Evolutionary conservation across 1,140 invertebrate genomes (phyloP), one percentile per base, ranked within the genome.

Genomic region (Mesaphorura yosii): DNA sequence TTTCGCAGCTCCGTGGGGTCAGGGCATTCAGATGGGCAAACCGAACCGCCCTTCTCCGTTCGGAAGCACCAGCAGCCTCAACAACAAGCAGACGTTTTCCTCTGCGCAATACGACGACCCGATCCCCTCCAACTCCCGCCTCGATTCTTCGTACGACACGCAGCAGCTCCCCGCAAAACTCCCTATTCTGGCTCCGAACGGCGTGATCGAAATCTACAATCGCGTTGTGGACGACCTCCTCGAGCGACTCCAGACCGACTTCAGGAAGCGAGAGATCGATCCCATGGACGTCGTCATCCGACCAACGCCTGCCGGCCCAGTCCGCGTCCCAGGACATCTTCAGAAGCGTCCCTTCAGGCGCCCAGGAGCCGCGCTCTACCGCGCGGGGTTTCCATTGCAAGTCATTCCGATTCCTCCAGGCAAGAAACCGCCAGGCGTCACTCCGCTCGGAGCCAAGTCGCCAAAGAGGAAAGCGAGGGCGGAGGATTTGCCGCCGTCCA

Each of bases 131-230:
- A 31, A 53, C 5, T 41, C 55, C 27, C 34, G 49, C 26, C 34
- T 46, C 15, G 59, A 61, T 20, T 34, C 29, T 20, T 31, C 51
- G 7, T 63, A 59, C 25, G 57, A 59, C 22, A 28, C 57, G n/a
- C 57, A 59, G 48, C 37, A 42, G 14, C 29, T 63, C 15, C 61
- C 61, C 1, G 40, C 61, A 10, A 63, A 58, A 44, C 39, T 63
- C 15, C 61, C 61, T 22, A 59, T 63, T 26, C 39, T 55, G 6
- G 61, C 61, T 31, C 61, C 61, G 7, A 63, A 63, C 38, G 61
- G 61, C 2, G 61, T 63, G 3, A 51, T 59, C 0, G 61, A 63
- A 48, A 63, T 63, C 45, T 63, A 63, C 49, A 63, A 63, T 23
- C 25, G 61, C 12, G 61, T 63, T 25, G 57, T 63, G 4, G 61